Base-by-base conservation (phyloP, 2,888 invertebrate species). In the Spilosoma lubricipeda region DNA sequence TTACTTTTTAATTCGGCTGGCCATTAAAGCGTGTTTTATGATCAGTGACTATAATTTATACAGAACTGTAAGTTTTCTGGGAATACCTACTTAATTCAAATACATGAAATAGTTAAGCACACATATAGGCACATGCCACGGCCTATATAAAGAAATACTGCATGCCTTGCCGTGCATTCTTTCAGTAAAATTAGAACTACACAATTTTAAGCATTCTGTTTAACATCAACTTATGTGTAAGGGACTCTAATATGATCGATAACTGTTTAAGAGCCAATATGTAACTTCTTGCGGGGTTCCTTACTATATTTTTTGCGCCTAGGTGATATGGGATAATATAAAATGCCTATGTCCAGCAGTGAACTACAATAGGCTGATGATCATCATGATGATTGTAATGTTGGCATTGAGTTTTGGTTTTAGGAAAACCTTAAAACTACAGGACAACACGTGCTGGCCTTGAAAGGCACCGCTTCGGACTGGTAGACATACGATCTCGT, bases 81-180 rank as follows among this genome's bases (percentile, higher is more conserved):
- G 56, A 56, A 56, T 56, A 56, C 56, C 56, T 56, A 56, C 56
- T 56, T n/a, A 56, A n/a, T 56, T 56, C 56, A 56, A 56, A 56
- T 56, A 56, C n/a, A 56, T n/a, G 56, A 56, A 56, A 56, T 56
- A 56, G n/a, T n/a, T 56, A 56, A n/a, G 56, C n/a, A 56, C 56
- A 56, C 11, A 56, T 56, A 23, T 56, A 56, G 56, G 56, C 56
- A 56, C n/a, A 56, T 56, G 56, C 56, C 56, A n/a, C 56, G 56
- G 56, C 9, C 56, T n/a, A n/a, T n/a, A n/a, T 56, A 56, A 56
- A 56, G 56, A n/a, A 56, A 56, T n/a, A 56, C 56, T 56, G 56
- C 56, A 56, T 56, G 9, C n/a, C 56, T 56, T 11, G 11, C 8
- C n/a, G n/a, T n/a, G 56, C 1, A 56, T 56, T 56, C 52, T n/a